Evolutionary conservation across 1,140 invertebrate species (phyloP).

Genomic region (Drosophila sucinea): DNA sequence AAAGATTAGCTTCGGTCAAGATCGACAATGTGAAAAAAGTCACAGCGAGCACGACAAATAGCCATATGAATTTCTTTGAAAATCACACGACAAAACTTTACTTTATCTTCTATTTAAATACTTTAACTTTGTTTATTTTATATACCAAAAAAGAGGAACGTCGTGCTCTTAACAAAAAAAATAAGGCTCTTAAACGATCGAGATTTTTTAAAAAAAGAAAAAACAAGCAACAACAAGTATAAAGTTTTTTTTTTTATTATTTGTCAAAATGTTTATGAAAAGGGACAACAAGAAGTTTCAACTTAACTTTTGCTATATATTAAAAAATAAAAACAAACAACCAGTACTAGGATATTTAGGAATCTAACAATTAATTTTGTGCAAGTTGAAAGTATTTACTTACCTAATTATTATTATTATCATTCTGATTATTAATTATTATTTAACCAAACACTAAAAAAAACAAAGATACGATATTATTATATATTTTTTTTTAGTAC

Average conservation of each 20-base stretch:
- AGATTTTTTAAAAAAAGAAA: slow-evolving; percentile 42
- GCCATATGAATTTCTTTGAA: slow-evolving; percentile 59
- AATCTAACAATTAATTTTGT: slow-evolving; percentile 73
- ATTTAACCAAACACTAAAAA: slow-evolving; percentile 25
- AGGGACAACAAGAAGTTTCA: slow-evolving; percentile 21
- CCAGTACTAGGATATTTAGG: slow-evolving; percentile 2
- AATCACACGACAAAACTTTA: slow-evolving; percentile 28
- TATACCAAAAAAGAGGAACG: slow-evolving; percentile 24
- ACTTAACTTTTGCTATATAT: slow-evolving; percentile 30
- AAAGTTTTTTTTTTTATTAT: slow-evolving; percentile 31
- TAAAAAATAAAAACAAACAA: slow-evolving; percentile 47
- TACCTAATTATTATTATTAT: slow-evolving; percentile 8
- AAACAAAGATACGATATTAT: slow-evolving; percentile 53
- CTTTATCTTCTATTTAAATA: not conserved
- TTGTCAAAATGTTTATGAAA: slow-evolving; percentile 25
- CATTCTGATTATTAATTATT: slow-evolving; percentile 9
- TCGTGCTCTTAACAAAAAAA: slow-evolving; percentile 65
- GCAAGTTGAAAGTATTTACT: slow-evolving; percentile 72
- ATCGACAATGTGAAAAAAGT: slow-evolving; percentile 21
- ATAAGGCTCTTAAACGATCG: slow-evolving; percentile 78
- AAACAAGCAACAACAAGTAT: slow-evolving; percentile 76
- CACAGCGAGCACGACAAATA: slow-evolving; percentile 67
- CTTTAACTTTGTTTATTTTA: not conserved
- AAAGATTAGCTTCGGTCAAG: slow-evolving; percentile 52
- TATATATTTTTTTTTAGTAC: slow-evolving; percentile 62